Conservation (phyloP, 2,113 vertebrate species). For the Bufo gargarizans region DNA sequence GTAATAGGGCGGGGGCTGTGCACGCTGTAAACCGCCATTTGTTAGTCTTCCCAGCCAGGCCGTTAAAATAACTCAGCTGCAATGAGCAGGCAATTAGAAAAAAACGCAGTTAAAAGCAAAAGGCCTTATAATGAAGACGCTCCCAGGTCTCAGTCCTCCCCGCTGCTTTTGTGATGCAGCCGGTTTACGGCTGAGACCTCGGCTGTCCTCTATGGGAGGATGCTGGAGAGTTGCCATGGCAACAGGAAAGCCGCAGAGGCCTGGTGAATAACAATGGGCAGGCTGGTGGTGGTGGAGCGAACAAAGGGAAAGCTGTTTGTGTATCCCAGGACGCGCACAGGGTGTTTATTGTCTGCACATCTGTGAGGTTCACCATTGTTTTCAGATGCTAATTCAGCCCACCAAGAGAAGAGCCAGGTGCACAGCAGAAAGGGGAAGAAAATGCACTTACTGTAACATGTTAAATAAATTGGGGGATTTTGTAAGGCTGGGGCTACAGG, state of each 20-base stretch:
- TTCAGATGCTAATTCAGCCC: constrained; percentile 53
- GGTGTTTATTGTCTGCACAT: constrained; percentile 54
- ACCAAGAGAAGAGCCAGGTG: constrained; percentile 30
- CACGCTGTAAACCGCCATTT: background rate
- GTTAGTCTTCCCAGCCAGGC: background rate
- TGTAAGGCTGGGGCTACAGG: too few relatives aligned
- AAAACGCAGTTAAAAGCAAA: constrained; percentile 14
- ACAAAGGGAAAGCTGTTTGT: constrained; percentile 51
- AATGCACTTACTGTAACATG: background rate
- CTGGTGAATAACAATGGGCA: constrained; percentile 53
- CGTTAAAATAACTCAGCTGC: constrained; percentile 24
- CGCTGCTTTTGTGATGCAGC: constrained; percentile 39
- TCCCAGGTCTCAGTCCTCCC: constrained; percentile 2
- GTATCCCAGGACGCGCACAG: constrained; percentile 44
- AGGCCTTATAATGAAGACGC: constrained; percentile 29
- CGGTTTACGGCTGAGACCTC: constrained; percentile 9
- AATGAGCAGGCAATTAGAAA: constrained; percentile 30
- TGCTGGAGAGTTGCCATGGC: constrained; percentile 51
- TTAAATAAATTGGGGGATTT: too few relatives aligned
- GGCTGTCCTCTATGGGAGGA: constrained; percentile 38
- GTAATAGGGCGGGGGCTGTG: background rate
- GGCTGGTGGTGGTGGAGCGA: constrained; percentile 39
- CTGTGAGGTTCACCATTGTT: constrained; percentile 40
- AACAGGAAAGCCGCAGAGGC: constrained; percentile 49
- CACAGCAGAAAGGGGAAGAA: background rate